Evolutionary conservation across 2,797 vertebrate genomes (phyloP), one percentile per base, ranked within the genome.

Genomic region (Pygocentrus nattereri): DNA sequence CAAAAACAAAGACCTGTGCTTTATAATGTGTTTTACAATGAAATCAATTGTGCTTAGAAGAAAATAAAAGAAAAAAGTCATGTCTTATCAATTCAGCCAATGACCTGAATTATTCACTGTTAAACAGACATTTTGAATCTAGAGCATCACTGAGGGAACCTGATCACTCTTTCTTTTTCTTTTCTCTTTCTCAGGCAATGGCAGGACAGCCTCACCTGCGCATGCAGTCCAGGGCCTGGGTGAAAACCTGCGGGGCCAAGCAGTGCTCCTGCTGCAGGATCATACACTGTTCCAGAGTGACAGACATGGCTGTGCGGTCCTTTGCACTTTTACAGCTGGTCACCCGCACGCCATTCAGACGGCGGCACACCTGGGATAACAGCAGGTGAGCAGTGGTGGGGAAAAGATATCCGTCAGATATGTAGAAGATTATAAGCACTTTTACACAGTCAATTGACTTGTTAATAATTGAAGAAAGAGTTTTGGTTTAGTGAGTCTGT

Each of bases 301-400:
- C 94, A 0, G 98, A 99, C 98, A 99, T 99, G 88, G 98, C 98
- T 0, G 98, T 99, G 84, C 98, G 97, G 85, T 99, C 98, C 93
- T 99, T 99, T 84, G 98, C 98, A 15, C 98, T 99, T 93, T 99
- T 99, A 90, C 98, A 99, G 93, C 98, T 97, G 85, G 98, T 99
- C 91, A 99, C 96, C 25, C 98, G 96, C 82, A 99, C 96, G 2
- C 98, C 98, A 0, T 99, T 99, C 54, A 99, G 92, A 65, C 98
- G 95, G 64, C 97, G 97, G 82, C 98, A 99, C 44, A 95, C 88
- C 97, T 97, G 85, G 16, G 54, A 76, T 21, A 50, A 25, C 18
- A 56, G 31, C 21, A 68, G 8, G 16, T 18, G 10, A 74, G 38
- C 10, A 61, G 6, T 41, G 21, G 52, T n/a, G 50, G 18, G 38